A percentile compares a stretch with the other conserved stretches of the same genome.
phyloP scores from a whole-genome alignment of 2,888 invertebrate genomes.

The Dryomyza anilis region DNA sequence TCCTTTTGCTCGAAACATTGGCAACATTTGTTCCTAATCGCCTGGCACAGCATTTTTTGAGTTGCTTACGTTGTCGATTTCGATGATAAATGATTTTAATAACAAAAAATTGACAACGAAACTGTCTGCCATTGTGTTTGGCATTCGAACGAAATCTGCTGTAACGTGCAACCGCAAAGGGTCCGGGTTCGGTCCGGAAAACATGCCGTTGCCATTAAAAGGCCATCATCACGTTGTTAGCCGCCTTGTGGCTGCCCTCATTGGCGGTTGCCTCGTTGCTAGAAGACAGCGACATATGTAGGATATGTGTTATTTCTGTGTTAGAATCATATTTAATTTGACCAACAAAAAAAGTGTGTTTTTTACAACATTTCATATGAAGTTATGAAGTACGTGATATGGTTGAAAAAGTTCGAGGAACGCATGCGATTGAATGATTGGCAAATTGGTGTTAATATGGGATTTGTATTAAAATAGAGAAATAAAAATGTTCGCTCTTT shows the following conservation, averaged over 20 bases:
- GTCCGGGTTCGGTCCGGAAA: background rate
- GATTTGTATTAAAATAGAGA: no score
- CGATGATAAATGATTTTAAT: slow-evolving; percentile 31
- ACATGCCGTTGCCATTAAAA: slow-evolving; percentile 8
- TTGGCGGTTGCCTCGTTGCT: background rate
- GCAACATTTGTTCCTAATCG: slow-evolving; percentile 27
- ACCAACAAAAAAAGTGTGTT: no score
- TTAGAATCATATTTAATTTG: no score
- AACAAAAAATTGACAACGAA: slow-evolving; percentile 29
- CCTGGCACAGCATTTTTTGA: slow-evolving; percentile 13
- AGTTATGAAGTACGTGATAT: slow-evolving; percentile 25
- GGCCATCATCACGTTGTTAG: slow-evolving; percentile 15
- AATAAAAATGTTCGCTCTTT: no score
- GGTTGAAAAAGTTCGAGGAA: background rate
- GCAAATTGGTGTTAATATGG: no score
- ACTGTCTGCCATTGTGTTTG: slow-evolving; percentile 34
- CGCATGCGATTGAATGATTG: no score
- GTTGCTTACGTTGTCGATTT: slow-evolving; percentile 8
- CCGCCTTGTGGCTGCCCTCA: background rate
- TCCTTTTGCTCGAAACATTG: slow-evolving; percentile 29
- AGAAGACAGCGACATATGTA: slow-evolving; percentile 5
- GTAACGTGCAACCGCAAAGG: slow-evolving; percentile 12
- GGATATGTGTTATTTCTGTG: slow-evolving; percentile 21
- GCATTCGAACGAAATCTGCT: slow-evolving; percentile 39
- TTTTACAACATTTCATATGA: slow-evolving; percentile 2